Percentiles rank a stretch among this genome's conserved stretches.
phyloP scores from a whole-genome alignment of 2,797 vertebrate genomes.

The Sebastes steindachneri region DNA sequence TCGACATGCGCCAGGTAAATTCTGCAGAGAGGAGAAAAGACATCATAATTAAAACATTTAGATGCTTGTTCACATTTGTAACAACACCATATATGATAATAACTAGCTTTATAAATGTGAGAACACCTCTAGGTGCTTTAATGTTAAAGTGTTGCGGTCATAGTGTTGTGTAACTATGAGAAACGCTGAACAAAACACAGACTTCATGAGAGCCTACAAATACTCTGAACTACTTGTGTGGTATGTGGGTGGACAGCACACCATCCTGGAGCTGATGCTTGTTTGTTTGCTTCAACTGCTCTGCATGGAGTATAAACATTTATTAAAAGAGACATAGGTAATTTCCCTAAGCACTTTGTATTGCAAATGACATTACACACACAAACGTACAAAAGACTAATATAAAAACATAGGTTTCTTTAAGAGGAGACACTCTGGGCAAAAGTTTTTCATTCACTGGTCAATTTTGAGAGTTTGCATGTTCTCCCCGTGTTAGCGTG shows the following conservation, averaged over 20 bases:
- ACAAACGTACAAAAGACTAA: not conserved
- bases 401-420: not conserved
- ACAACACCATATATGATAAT: not conserved
- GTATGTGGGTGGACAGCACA: not conserved
- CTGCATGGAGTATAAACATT: not conserved
- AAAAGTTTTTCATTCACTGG: too few relatives aligned
- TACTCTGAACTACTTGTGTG: not conserved
- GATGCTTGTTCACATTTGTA: not conserved
- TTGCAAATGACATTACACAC: not conserved
- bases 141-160: not conserved
- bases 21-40: slow-evolving; percentile 70
- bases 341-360: not conserved
- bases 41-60: not conserved
- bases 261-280: not conserved
- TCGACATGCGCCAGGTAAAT: slow-evolving; percentile 91
- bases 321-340: not conserved
- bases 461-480: too few relatives aligned
- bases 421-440: accelerated
- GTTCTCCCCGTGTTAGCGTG: too few relatives aligned
- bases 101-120: not conserved
- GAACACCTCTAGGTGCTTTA: not conserved
- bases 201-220: not conserved
- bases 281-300: not conserved
- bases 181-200: not conserved
- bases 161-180: not conserved